Percentiles rank a stretch among this genome's conserved stretches.
phyloP scores from a whole-genome alignment of 2,888 invertebrate genomes.

The Dugesia japonica region DNA sequence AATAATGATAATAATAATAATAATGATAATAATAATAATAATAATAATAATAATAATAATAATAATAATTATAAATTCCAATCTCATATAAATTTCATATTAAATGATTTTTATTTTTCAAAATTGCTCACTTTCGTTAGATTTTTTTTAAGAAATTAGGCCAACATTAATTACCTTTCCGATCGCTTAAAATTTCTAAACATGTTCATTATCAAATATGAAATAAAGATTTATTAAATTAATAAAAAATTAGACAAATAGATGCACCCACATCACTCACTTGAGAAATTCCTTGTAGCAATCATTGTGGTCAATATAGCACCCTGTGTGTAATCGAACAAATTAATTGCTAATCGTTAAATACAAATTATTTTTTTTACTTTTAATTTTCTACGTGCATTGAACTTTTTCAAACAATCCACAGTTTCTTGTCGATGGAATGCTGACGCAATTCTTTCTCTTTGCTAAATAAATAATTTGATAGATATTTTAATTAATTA shows the following conservation, averaged over 20 bases:
- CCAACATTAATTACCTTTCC: background rate
- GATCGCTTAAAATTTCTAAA: background rate
- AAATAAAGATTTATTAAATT: background rate
- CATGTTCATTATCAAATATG: background rate
- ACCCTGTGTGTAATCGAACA: too few species aligned
- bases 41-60: too few species aligned
- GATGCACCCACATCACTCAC: slow-evolving; percentile 53
- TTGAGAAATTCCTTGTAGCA: slow-evolving; percentile 95
- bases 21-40: too few species aligned
- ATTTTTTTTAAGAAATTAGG: background rate
- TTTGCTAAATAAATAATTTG: too few species aligned
- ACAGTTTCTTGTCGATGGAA: slow-evolving; percentile 99
- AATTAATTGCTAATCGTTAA: too few species aligned
- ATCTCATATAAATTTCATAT: too few species aligned
- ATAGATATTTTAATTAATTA: too few species aligned
- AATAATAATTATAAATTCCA: too few species aligned
- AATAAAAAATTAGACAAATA: background rate
- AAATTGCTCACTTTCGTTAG: slow-evolving; percentile 4
- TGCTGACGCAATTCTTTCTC: slow-evolving; percentile 93
- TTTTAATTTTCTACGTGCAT: slow-evolving; percentile 95
- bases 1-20: too few species aligned
- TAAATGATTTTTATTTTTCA: too few species aligned
- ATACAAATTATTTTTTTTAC: slow-evolving; percentile 51
- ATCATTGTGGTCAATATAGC: slow-evolving; percentile 98
- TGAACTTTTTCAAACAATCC: slow-evolving; percentile 99